A percentile compares a stretch with the other conserved stretches of the same genome.
phyloP scores from a whole-genome alignment of 2,888 invertebrate genomes.

The Subacronicta megacephala region DNA sequence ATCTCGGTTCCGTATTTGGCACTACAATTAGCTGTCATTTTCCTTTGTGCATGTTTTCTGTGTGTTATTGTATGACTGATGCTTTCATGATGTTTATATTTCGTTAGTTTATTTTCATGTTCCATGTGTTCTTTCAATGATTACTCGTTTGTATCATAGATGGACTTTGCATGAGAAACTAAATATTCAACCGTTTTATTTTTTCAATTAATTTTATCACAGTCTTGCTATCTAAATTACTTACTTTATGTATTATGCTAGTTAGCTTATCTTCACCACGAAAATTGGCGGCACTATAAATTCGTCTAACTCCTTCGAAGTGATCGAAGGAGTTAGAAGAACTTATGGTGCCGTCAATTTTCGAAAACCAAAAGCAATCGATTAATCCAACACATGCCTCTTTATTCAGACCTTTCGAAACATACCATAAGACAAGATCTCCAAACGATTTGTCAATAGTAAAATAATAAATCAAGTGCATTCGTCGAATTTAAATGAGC shows the following conservation, averaged over 20 bases:
- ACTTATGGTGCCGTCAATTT: too few species aligned
- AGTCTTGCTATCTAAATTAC: constrained; percentile 27
- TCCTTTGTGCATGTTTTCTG: constrained; percentile 73
- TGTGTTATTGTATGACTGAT: constrained; percentile 72
- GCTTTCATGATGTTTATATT: constrained; percentile 30
- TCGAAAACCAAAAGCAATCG: constrained; percentile 39
- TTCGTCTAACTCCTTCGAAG: constrained; percentile 42
- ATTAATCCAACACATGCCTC: constrained; percentile 46
- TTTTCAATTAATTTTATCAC: constrained; percentile 27
- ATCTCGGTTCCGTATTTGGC: constrained; percentile 81
- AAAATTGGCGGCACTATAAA: constrained; percentile 41
- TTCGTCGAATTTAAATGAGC: constrained; percentile 55
- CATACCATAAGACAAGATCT: constrained; percentile 51
- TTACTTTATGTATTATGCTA: constrained; percentile 25
- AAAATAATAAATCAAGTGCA: constrained; percentile 58
- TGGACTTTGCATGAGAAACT: constrained; percentile 9
- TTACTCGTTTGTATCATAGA: constrained; percentile 4
- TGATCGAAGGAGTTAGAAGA: constrained; percentile 26
- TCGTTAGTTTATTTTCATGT: constrained; percentile 11
- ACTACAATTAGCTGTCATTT: constrained; percentile 83
- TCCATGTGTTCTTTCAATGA: background rate
- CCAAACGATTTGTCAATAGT: constrained; percentile 56
- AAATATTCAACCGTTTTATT: constrained; percentile 3
- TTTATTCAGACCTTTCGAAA: constrained; percentile 43
- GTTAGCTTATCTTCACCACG: constrained; percentile 29